phyloP scores from a whole-genome alignment of 2,113 vertebrate genomes.

The Brachionichthys hirsutus region DNA sequence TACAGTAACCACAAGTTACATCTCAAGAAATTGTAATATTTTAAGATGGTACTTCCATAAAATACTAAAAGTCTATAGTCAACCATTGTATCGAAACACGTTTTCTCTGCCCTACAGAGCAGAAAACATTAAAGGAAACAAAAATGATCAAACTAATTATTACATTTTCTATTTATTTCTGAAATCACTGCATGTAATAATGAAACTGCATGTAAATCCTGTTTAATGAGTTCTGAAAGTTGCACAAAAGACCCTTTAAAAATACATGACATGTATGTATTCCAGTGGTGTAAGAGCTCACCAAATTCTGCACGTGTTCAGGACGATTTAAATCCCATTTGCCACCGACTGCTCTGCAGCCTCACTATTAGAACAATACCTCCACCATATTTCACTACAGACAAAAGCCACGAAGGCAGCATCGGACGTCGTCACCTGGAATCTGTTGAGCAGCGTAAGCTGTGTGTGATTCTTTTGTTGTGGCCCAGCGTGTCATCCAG shows the following conservation, averaged over 20 bases:
- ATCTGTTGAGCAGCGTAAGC: slow-evolving; percentile 49
- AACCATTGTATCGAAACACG: background rate
- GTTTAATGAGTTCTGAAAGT: slow-evolving; percentile 22
- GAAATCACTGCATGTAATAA: background rate
- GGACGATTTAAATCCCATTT: slow-evolving; percentile 17
- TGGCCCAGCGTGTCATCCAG: slow-evolving; percentile 61
- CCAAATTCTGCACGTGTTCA: slow-evolving; percentile 17
- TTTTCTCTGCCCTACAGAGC: slow-evolving; percentile 3
- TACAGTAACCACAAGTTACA: too few species aligned
- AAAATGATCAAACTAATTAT: background rate
- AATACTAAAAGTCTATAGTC: background rate
- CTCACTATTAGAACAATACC: slow-evolving; percentile 12
- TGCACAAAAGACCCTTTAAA: slow-evolving; percentile 37
- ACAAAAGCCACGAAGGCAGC: slow-evolving; percentile 18
- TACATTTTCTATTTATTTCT: background rate
- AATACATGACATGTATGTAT: slow-evolving; percentile 27
- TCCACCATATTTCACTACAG: slow-evolving; percentile 1
- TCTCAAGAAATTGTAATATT: too few species aligned
- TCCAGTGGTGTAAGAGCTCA: slow-evolving; percentile 1
- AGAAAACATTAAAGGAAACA: background rate
- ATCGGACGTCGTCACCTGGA: slow-evolving; percentile 48
- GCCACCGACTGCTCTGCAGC: slow-evolving; percentile 1
- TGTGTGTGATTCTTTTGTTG: slow-evolving; percentile 64
- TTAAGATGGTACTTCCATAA: too few species aligned
- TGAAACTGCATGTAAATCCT: slow-evolving; percentile 2